Evolutionary conservation across 2,888 invertebrate genomes (phyloP), one percentile per base, ranked within the genome.

Genomic region (Cerastis leucographa): DNA sequence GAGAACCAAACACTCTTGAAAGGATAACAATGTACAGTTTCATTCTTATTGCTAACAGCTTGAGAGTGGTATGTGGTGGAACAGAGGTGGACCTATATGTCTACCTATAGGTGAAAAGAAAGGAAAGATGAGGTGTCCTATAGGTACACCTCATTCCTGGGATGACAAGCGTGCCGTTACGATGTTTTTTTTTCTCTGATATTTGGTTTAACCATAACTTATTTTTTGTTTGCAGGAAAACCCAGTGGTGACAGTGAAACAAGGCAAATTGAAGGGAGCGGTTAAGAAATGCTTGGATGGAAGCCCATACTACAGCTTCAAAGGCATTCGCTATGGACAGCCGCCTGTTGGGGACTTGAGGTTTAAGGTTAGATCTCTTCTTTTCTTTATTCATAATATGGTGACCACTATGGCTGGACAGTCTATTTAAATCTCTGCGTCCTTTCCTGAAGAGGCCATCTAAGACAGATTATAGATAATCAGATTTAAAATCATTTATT

Each of bases 241-340:
- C 44, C 92, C 94, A 25, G 77, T 92, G 51, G 91, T 93, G 11
- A 83, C 82, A 5, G 88, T 93, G 0, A 87, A 83, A n/a, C 91
- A 94, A 84, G 95, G 95, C 0, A 91, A 90, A 81, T 68, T 95
- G 12, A 91, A 87, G 80, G 95, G 95, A 44, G 79, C 90, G 0
- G 75, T 89, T 0, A 88, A 90, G 49, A 88, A 86, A 19, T 87
- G 92, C 6, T 75, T 91, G 8, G 92, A 93, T 87, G 94, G 93
- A 14, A 83, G 87, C 19, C 74, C 89, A 5, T 94, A 91, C 76
- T 93, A 90, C 51, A 93, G 93, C 72, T 94, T 94, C 74, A 93
- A 93, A 85, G 97, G 97, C 12, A 95, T 97, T 68, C 97, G 97
- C 4, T 97, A 96, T 78, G 97, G 97, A 1, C 85, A 94, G 65